Evolutionary conservation across 1,140 invertebrate genomes (phyloP).

Genomic region (Heterodera carotae): DNA sequence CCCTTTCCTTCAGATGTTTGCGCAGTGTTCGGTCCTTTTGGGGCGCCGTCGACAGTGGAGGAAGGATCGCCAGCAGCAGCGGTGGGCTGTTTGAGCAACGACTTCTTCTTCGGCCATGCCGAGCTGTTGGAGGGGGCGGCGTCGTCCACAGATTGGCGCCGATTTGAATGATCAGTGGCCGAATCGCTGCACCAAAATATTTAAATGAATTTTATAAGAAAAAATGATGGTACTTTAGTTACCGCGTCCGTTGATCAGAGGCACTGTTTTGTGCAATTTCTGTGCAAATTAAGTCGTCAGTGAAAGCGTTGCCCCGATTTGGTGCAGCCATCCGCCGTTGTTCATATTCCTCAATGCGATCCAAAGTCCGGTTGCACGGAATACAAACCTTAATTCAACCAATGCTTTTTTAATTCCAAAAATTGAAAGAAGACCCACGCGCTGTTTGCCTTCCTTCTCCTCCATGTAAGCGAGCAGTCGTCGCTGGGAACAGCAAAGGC

Average conservation of each 20-base stretch:
- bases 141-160: background rate
- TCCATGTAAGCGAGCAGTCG: constrained; percentile 45
- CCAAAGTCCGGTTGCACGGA: constrained; percentile 43
- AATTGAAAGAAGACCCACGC: background rate
- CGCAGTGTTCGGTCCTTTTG: background rate
- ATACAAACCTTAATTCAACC: constrained; percentile 30
- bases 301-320: background rate
- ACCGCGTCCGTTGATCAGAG: background rate
- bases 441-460: constrained; percentile 32
- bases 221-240: background rate
- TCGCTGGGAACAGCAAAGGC: constrained; percentile 32
- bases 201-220: background rate
- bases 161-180: background rate
- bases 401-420: background rate
- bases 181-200: background rate
- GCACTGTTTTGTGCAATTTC: background rate
- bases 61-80: background rate
- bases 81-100: constrained; percentile 22
- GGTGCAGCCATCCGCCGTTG: constrained; percentile 3
- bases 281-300: background rate
- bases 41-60: background rate
- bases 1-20: background rate
- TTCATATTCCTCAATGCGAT: constrained; percentile 45
- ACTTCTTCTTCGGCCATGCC: constrained; percentile 26
- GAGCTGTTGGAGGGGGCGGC: too few relatives aligned